These are phyloP conservation scores for Drosophila tristis DNA, from an alignment of 1,140 invertebrate genomes.

Conservation along the genomic window DNA sequence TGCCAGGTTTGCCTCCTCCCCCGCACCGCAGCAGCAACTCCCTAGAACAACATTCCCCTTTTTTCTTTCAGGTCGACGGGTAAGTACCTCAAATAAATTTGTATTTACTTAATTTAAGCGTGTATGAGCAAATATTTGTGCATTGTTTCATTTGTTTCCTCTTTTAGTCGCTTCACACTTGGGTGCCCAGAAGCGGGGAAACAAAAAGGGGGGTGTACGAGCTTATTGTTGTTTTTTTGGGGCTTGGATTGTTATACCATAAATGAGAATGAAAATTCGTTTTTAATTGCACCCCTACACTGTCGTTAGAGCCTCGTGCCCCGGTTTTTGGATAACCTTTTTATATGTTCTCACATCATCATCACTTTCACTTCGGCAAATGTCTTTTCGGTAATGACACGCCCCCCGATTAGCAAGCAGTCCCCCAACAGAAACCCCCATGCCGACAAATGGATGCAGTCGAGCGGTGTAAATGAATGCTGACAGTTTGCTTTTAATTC, in stretches of 20 bases:
- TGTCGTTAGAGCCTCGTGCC: conserved; percentile 34
- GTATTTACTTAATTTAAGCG: conserved; percentile 57
- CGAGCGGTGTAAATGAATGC: conserved; percentile 43
- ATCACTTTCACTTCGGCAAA: conserved; percentile 40
- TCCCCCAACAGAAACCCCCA: neutral
- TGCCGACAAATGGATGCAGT: conserved; percentile 37
- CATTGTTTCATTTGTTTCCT: conserved; percentile 52
- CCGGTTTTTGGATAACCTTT: conserved; percentile 19
- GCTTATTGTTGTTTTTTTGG: conserved; percentile 5
- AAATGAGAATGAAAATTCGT: conserved; percentile 50
- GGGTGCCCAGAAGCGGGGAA: conserved; percentile 16
- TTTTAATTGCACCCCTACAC: conserved; percentile 58
- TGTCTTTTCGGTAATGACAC: conserved; percentile 14
- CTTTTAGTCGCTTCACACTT: conserved; percentile 38
- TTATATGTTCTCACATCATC: conserved; percentile 15
- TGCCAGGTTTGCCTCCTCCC: neutral
- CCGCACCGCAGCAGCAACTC: neutral
- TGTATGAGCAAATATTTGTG: conserved; percentile 76
- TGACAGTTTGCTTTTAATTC: conserved; percentile 61
- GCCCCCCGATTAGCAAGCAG: neutral
- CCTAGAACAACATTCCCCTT: neutral
- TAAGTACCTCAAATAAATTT: conserved; percentile 60
- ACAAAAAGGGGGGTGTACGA: conserved; percentile 8
- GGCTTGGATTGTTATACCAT: conserved; percentile 11
- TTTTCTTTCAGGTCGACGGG: conserved; percentile 57